phyloP scores from a whole-genome alignment of 2,113 vertebrate genomes.

The Martes martes region DNA sequence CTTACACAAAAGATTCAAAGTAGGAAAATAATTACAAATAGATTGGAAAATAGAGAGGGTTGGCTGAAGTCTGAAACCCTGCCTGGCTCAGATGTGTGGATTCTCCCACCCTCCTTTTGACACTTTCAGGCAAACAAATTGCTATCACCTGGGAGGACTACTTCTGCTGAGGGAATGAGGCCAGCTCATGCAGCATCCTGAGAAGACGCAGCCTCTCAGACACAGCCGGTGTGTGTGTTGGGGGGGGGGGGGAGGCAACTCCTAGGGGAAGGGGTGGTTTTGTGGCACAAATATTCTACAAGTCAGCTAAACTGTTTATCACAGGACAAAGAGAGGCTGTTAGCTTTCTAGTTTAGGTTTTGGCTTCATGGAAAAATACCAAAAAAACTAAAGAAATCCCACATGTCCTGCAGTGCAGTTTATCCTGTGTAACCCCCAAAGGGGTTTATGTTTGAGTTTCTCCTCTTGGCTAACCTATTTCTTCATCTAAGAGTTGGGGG shows the following conservation, averaged over 20 bases:
- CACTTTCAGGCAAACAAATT: not conserved
- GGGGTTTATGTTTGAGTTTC: not conserved
- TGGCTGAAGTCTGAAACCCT: not conserved
- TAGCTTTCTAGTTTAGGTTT: constrained; percentile 33
- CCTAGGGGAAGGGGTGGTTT: not conserved
- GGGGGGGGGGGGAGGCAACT: not conserved
- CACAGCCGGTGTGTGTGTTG: not conserved
- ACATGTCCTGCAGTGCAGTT: not conserved
- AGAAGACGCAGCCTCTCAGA: not conserved
- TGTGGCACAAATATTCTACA: not conserved
- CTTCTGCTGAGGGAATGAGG: not conserved
- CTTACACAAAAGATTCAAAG: constrained; percentile 13
- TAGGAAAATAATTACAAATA: constrained; percentile 19
- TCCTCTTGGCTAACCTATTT: not conserved
- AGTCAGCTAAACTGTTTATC: not conserved
- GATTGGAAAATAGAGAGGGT: not conserved
- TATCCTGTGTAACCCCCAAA: not conserved
- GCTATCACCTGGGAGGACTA: not conserved
- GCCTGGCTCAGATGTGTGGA: not conserved
- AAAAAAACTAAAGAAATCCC: not conserved
- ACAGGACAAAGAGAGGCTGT: constrained; percentile 8
- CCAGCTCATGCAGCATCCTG: not conserved
- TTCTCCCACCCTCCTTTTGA: not conserved
- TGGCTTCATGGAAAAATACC: constrained; percentile 17
- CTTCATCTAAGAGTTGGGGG: not conserved